A percentile compares a stretch with the other conserved stretches of the same genome.
Evolutionary conservation across 2,797 vertebrate species (phyloP).

Genomic region (Brotula barbata): DNA sequence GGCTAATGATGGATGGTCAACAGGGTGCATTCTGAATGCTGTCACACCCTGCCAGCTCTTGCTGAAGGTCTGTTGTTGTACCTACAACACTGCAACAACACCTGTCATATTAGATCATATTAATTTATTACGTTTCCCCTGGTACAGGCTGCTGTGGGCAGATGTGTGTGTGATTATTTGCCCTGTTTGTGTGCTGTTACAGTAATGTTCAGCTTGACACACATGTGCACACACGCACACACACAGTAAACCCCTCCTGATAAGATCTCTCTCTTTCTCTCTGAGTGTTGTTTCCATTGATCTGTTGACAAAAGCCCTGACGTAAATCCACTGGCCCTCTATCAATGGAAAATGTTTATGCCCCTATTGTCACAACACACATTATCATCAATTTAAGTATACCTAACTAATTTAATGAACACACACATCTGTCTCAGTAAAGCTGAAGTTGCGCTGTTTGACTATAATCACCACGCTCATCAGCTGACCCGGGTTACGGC

Average conservation of each 20-base stretch:
- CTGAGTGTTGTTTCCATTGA: constrained; percentile 18
- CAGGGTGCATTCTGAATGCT: constrained; percentile 57
- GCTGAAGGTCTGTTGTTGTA: constrained; percentile 18
- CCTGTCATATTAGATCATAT: constrained; percentile 8
- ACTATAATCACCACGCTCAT: constrained; percentile 19
- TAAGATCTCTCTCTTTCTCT: background rate
- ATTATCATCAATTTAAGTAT: constrained; percentile 30
- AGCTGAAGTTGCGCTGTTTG: constrained; percentile 17
- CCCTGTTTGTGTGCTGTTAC: background rate
- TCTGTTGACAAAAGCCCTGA: constrained; percentile 23
- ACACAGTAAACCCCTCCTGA: background rate
- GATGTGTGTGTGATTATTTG: background rate
- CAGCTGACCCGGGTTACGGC: constrained; percentile 54
- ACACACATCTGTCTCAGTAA: background rate
- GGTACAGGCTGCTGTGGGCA: background rate
- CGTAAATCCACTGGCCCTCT: constrained; percentile 3
- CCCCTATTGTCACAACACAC: constrained; percentile 31
- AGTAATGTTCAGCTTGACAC: background rate
- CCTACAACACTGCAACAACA: constrained; percentile 1
- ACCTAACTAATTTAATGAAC: constrained; percentile 11
- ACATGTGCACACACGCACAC: background rate
- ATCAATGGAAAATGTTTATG: constrained; percentile 16
- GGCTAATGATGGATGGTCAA: constrained; percentile 62
- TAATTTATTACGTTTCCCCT: background rate
- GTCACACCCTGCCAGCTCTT: constrained; percentile 49